phyloP scores from a whole-genome alignment of 1,140 invertebrate species.

The Oncopeltus fasciatus region DNA sequence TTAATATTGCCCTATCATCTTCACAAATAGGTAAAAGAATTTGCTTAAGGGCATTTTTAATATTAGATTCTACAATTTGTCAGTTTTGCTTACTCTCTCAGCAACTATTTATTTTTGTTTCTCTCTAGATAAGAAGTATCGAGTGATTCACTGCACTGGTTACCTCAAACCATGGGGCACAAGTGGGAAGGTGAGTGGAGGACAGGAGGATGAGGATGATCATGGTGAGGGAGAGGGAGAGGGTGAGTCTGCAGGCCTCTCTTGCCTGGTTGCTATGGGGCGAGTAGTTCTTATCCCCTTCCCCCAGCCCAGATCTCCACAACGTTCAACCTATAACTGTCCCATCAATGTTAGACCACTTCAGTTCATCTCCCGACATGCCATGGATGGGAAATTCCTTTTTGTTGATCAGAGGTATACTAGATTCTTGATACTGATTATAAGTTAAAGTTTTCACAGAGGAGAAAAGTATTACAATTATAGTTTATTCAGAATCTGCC shows the following conservation, averaged over 20 bases:
- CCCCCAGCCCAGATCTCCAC: constrained; percentile 21
- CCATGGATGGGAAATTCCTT: constrained; percentile 44
- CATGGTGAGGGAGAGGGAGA: constrained; percentile 56
- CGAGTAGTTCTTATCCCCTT: constrained; percentile 40
- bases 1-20: too few relatives aligned
- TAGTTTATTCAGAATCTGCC: too few relatives aligned
- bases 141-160: constrained; percentile 73
- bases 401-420: constrained; percentile 52
- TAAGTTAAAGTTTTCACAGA: too few relatives aligned
- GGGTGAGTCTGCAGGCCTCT: constrained; percentile 58
- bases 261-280: constrained; percentile 73
- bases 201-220: constrained; percentile 37
- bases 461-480: too few relatives aligned
- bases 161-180: constrained; percentile 85
- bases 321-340: constrained; percentile 10
- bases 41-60: too few relatives aligned
- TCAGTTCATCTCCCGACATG: constrained; percentile 44
- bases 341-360: constrained; percentile 24
- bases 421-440: too few relatives aligned
- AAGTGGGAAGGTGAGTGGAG: constrained; percentile 53
- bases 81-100: not conserved
- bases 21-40: too few relatives aligned
- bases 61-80: not conserved
- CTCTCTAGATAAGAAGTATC: constrained; percentile 54
- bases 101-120: constrained; percentile 14